Evolutionary conservation across 53 echinoderm and acorn worm genomes (phyloP), one percentile per base, ranked within the genome.

Genomic region (Holothuria leucospilota): DNA sequence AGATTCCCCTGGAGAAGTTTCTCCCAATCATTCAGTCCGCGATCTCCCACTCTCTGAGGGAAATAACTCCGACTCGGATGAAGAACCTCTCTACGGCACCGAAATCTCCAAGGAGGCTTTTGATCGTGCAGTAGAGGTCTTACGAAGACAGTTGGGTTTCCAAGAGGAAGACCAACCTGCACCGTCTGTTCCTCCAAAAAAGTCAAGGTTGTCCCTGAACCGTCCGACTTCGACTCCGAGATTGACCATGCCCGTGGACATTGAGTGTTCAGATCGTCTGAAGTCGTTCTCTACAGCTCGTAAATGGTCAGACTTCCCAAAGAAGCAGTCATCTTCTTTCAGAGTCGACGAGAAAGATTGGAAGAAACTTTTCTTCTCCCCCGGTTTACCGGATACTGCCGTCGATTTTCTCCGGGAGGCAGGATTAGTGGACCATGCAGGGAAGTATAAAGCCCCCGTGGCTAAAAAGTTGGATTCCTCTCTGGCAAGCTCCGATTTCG

Each of bases 1-100:
- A 63, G 63, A 63, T 63, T 63, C 63, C 12, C 63, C 63, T 63
- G n/a, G n/a, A n/a, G 63, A 63, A 23, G 6, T 63, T 63, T 63
- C 63, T 63, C 63, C 63, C 63, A 13, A 63, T 7, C 63, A 13
- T 63, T 63, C 63, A 63, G 12, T 63, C 12, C 63, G 63, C 6
- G 63, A 13, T 63, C 63, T 7, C 12, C 63, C n/a, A n/a, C n/a
- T n/a, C n/a, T n/a, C 63, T 13, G 63, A 63, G 63, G 63, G 12
- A 7, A 63, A 13, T 63, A 7, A 7, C 12, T 63, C 63, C 6
- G 21, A 21, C 6, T 23, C n/a, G 26, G 63, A 63, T 13, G 63
- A 42, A 9, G 42, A 42, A 42, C 42, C 42, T 42, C 42, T 42
- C n/a, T n/a, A n/a, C n/a, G n/a, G n/a, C n/a, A n/a, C n/a, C n/a